Conservation (phyloP, 1,140 invertebrate species). For the Drosophila cardini region DNA sequence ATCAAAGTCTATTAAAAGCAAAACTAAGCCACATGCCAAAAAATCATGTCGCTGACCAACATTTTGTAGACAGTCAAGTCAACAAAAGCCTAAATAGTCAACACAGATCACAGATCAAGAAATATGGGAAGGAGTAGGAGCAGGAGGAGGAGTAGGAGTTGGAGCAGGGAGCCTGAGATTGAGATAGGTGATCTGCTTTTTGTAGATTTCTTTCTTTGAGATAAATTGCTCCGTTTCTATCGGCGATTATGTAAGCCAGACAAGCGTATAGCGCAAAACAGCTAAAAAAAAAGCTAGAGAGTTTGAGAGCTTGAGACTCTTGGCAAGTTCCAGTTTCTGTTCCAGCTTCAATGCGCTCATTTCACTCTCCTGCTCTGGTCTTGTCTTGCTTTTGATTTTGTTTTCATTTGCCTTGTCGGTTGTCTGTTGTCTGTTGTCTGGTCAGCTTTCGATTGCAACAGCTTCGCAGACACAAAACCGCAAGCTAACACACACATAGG, state of each 20-base stretch:
- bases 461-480: slow-evolving; percentile 1
- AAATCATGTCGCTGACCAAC: slow-evolving; percentile 70
- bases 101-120: neutral
- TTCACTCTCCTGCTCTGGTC: slow-evolving; percentile 52
- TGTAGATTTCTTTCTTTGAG: slow-evolving; percentile 54
- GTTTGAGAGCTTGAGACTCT: neutral
- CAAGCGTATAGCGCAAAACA: slow-evolving; percentile 42
- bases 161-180: neutral
- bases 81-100: slow-evolving; percentile 33
- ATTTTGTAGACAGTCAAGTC: slow-evolving; percentile 30
- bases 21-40: slow-evolving; percentile 76
- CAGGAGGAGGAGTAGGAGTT: neutral
- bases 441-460: slow-evolving; percentile 60
- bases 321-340: slow-evolving; percentile 26
- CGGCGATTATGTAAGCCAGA: slow-evolving; percentile 58
- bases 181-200: slow-evolving; percentile 21
- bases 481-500: slow-evolving; percentile 13
- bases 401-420: slow-evolving; percentile 49
- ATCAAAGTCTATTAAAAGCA: slow-evolving; percentile 74
- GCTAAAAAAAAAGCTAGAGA: slow-evolving; percentile 14
- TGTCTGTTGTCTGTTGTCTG: slow-evolving; percentile 38
- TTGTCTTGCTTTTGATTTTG: slow-evolving; percentile 56
- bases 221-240: slow-evolving; percentile 61
- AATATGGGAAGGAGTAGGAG: neutral
- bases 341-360: slow-evolving; percentile 23